Conservation (phyloP, 1,140 invertebrate species). For the Drosophila setifemur region DNA sequence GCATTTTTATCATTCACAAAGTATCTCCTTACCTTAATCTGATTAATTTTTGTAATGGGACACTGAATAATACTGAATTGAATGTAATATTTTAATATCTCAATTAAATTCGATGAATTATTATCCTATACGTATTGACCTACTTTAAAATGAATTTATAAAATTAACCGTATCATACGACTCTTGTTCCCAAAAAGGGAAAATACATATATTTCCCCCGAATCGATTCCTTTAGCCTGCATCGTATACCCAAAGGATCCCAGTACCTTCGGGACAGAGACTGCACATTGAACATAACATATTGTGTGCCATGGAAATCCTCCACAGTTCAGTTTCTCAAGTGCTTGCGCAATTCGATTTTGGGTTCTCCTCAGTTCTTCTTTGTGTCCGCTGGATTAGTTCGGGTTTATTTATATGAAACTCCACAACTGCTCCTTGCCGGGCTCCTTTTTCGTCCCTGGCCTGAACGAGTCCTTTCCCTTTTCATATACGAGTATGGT, state of each 20-base stretch:
- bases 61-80: too few relatives aligned
- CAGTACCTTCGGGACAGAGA: background rate
- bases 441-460: conserved; percentile 9
- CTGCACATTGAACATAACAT: background rate
- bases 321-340: conserved; percentile 44
- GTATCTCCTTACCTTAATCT: too few relatives aligned
- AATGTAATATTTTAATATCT: too few relatives aligned
- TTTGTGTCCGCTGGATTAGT: conserved; percentile 57
- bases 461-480: conserved; percentile 24
- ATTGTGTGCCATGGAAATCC: conserved; percentile 12
- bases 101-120: too few relatives aligned
- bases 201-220: too few relatives aligned
- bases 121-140: too few relatives aligned
- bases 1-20: too few relatives aligned
- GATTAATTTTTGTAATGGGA: too few relatives aligned
- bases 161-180: too few relatives aligned
- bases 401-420: conserved; percentile 50
- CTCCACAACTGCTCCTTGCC: conserved; percentile 34
- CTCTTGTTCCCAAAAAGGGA: too few relatives aligned
- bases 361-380: conserved; percentile 20
- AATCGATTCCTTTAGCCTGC: conserved; percentile 6
- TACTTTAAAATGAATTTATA: too few relatives aligned
- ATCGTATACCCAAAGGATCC: conserved; percentile 6
- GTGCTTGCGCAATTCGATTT: conserved; percentile 66
- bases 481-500: conserved; percentile 25